These are phyloP conservation scores for Pseudococcus viburni DNA, from an alignment of 2,888 invertebrate genomes.

Conservation along the genomic window DNA sequence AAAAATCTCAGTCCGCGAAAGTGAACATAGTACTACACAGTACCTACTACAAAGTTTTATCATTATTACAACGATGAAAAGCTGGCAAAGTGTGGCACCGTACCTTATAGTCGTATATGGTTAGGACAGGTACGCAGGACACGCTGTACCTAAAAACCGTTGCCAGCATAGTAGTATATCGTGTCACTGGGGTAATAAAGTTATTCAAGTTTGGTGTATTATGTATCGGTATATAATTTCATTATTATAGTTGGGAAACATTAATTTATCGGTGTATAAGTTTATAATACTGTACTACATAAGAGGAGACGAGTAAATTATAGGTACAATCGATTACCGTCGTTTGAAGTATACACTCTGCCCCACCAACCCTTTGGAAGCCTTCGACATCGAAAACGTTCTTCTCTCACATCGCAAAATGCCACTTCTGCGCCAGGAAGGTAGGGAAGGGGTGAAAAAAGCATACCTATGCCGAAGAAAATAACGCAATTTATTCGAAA, in stretches of 20 bases:
- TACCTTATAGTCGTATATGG: background rate
- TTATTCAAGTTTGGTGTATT: slow-evolving; percentile 44
- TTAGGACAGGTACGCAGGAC: background rate
- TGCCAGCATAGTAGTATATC: background rate
- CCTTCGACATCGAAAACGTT: background rate
- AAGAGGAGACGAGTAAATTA: slow-evolving; percentile 32
- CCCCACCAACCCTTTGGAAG: background rate
- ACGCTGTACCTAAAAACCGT: background rate
- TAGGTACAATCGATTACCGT: slow-evolving; percentile 3
- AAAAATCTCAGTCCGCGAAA: slow-evolving; percentile 27
- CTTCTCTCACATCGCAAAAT: background rate
- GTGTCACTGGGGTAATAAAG: slow-evolving; percentile 53
- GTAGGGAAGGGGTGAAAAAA: background rate
- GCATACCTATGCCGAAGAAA: background rate
- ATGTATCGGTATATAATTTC: slow-evolving; percentile 55
- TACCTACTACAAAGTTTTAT: background rate
- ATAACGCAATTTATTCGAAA: slow-evolving; percentile 57
- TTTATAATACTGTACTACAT: background rate
- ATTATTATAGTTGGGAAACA: slow-evolving; percentile 43
- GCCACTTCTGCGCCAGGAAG: too few relatives aligned
- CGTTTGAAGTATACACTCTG: slow-evolving; percentile 2
- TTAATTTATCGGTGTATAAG: slow-evolving; percentile 36
- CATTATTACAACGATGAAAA: slow-evolving; percentile 18
- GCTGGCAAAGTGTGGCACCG: background rate
- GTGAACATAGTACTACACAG: background rate